Evolutionary conservation across 2,113 vertebrate genomes (phyloP), one percentile per base, ranked within the genome.

Genomic region (Puma concolor): DNA sequence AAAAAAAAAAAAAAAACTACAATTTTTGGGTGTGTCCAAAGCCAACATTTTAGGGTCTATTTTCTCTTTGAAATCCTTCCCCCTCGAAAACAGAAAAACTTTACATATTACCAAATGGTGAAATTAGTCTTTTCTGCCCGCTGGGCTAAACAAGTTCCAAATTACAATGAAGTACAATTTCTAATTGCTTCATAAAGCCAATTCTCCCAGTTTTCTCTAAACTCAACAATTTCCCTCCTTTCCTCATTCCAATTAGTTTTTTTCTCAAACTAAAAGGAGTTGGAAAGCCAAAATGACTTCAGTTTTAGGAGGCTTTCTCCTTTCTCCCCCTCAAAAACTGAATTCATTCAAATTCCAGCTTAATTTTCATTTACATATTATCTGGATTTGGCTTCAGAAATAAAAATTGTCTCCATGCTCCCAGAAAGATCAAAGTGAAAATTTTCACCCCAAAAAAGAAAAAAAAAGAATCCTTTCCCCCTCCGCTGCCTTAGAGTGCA

Each of bases 11-110:
- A 97, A 97, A 92, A 92, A 81, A 50, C 97, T 97, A 97, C 95
- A 98, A 98, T 98, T 98, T 95, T 98, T 98, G 99, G 99, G 99
- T 98, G 99, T 99, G 99, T 98, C 99, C 98, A 98, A 98, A 98
- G 98, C 96, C 98, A 99, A 98, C 98, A 98, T 98, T 98, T 97
- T 93, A 88, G 66, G 77, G 87, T 98, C 87, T 97, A 81, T 98
- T 98, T 98, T 98, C 97, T 98, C 91, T 94, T 90, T 94, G 72
- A 97, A 98, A 98, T 98, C 98, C 97, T 94, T 98, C 96, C 86
- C 98, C 92, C 50, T 97, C 97, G 90, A n/a, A 95, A 98, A 98
- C 19, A 91, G 82, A 98, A 96, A 96, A 98, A 98, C 97, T 99
- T 98, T 77, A 81, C 98, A 97, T 87, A 98, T 66, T 97, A 95